Evolutionary conservation across 2,797 vertebrate species (phyloP), one percentile per base, ranked within the genome.

Genomic region (Macropodus opercularis): DNA sequence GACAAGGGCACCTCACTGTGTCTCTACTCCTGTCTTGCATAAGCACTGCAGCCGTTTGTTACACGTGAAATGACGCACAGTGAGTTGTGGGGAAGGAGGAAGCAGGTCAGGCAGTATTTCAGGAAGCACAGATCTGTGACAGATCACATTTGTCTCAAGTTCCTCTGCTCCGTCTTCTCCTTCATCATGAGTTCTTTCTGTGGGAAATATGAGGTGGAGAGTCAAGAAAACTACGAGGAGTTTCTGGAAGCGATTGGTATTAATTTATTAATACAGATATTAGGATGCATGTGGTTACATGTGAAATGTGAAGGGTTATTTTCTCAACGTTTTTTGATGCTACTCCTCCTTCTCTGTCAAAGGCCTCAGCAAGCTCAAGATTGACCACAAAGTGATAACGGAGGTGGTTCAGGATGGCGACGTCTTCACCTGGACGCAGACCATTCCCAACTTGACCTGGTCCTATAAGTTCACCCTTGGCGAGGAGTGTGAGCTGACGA

Each of bases 181-280:
- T 61, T 63, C 52, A 44, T 23, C 79, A 85, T 29, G 55, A 98
- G 97, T 96, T 85, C 90, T 67, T 98, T 98, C 61, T 5, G 60
- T 1, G 96, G 96, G 79, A 97, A 93, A 87, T 98, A 95, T 0
- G 90, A 96, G 87, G 83, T 93, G 0, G 95, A 97, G 83, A 90
- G 80, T 0, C 95, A 98, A 10, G 94, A 96, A 69, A 96, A 96
- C 68, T 97, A 96, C 0, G 95, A 93, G 0, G 88, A 89, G 4
- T 98, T 98, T 72, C 93, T 96, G 86, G 90, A 91, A 75, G 69
- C 52, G 8, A 82, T 96, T 3, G 95, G 96, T 98, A 87, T 32
- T 4, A 3, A 15, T 13, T 29, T 13, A 24, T 11, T 27, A 5
- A 38, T 29, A 0, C 17, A 26, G 23, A 6, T 10, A 29, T 32